Evolutionary conservation across 2,888 invertebrate species (phyloP).

Genomic region (Scaptomyza polygonia): DNA sequence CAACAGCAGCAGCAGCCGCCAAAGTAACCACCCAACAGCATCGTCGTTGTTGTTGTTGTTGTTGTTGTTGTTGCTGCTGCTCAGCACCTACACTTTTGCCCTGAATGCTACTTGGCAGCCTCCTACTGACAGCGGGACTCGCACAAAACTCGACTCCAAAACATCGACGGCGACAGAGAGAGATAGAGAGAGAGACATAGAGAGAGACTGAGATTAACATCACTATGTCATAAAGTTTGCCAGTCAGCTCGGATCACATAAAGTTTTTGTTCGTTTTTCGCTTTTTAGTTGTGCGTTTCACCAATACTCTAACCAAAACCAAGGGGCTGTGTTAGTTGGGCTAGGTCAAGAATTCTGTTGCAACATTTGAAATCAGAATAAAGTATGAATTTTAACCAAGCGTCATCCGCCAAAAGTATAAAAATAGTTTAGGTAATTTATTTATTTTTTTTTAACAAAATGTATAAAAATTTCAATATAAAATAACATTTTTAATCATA

Average conservation of each 20-base stretch:
- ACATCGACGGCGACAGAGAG: constrained; percentile 17
- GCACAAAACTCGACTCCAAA: constrained; percentile 9
- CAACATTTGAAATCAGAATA: not conserved
- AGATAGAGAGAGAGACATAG: constrained; percentile 53
- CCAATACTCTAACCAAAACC: constrained; percentile 9
- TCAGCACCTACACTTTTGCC: constrained; percentile 70
- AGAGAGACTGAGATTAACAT: constrained; percentile 57
- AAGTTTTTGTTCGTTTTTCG: too few species aligned
- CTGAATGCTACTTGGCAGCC: constrained; percentile 67
- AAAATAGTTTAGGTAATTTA: too few species aligned
- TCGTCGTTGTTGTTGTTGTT: constrained; percentile 12
- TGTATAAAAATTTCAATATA: too few species aligned
- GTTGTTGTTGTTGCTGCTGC: constrained; percentile 29
- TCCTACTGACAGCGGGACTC: constrained; percentile 52
- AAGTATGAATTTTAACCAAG: too few species aligned
- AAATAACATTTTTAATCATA: too few species aligned
- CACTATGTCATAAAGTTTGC: constrained; percentile 62
- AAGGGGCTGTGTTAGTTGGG: constrained; percentile 4
- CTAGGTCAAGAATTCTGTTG: constrained; percentile 6
- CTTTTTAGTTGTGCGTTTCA: constrained; percentile 53
- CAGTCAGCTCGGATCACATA: constrained; percentile 62
- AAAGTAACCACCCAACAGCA: constrained; percentile 10
- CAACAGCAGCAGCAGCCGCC: not conserved
- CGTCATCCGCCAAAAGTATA: too few species aligned
- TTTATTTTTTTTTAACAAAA: too few species aligned